These are phyloP conservation scores for Darevskia nairensis DNA, from an alignment of 2,797 vertebrate genomes.

Conservation along the genomic window DNA sequence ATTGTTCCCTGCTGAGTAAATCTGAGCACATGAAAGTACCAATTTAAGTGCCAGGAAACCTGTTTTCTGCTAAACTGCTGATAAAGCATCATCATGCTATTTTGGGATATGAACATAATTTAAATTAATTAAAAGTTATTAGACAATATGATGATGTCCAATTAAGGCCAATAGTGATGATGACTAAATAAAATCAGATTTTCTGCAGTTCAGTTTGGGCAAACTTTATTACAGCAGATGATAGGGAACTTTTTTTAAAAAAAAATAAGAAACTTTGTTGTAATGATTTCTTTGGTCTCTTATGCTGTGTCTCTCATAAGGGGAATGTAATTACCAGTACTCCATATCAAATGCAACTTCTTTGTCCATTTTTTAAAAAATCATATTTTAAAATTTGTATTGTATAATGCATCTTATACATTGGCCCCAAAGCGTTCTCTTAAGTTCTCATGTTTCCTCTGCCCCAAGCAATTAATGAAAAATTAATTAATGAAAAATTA, in stretches of 20 bases:
- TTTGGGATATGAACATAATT: neutral
- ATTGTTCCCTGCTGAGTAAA: conserved; percentile 28
- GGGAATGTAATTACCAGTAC: neutral
- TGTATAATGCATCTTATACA: neutral
- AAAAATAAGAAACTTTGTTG: neutral
- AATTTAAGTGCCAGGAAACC: conserved; percentile 11
- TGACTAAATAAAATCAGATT: conserved; percentile 21
- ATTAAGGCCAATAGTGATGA: neutral
- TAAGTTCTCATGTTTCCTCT: no score
- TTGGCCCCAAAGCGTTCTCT: no score
- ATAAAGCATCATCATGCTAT: conserved; percentile 10
- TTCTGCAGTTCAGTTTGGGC: conserved; percentile 12
- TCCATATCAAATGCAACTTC: neutral
- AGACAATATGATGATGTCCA: conserved; percentile 12
- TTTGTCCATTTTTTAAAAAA: neutral
- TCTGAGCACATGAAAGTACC: neutral
- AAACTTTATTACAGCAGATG: conserved; percentile 16
- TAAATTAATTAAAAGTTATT: conserved; percentile 28
- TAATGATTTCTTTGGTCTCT: neutral
- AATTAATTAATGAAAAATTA: no score
- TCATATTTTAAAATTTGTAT: neutral
- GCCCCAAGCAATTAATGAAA: no score
- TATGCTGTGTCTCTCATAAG: neutral
- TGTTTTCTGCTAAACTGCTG: conserved; percentile 18
- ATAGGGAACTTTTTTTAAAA: neutral